Percentiles rank a stretch among this genome's conserved stretches.
These are phyloP conservation scores for Mamestra brassicae DNA, from an alignment of 2,888 invertebrate species.

Conservation along the genomic window DNA sequence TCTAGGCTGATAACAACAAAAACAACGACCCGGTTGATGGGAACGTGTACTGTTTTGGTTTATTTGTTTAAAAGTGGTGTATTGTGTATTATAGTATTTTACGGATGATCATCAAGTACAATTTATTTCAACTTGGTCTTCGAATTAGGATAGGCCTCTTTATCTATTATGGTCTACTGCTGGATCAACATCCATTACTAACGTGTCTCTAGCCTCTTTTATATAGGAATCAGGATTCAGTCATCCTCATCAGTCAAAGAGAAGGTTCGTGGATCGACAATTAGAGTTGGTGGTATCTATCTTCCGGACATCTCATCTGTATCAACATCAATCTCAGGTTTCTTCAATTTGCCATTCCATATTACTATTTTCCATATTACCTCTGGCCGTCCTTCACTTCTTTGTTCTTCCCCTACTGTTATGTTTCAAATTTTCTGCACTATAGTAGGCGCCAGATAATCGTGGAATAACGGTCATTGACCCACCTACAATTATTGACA, in stretches of 20 bases:
- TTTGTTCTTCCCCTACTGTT: not conserved
- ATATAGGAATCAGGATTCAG: not conserved
- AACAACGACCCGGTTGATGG: slow-evolving; percentile 41
- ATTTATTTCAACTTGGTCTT: not conserved
- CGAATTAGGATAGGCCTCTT: not conserved
- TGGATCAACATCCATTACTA: not conserved
- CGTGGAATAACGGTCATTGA: too few relatives aligned
- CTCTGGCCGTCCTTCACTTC: too few relatives aligned
- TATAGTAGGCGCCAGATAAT: too few relatives aligned
- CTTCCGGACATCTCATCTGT: not conserved
- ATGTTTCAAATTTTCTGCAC: not conserved
- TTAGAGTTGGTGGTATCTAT: not conserved
- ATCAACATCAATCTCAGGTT: not conserved
- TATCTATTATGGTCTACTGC: not conserved
- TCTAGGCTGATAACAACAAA: slow-evolving; percentile 61
- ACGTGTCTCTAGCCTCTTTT: not conserved
- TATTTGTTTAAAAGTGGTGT: slow-evolving; percentile 9
- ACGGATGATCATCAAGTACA: not conserved
- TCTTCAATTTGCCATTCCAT: not conserved
- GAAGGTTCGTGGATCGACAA: not conserved
- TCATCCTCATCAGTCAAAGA: not conserved
- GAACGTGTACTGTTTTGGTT: slow-evolving; percentile 21
- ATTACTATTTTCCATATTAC: not conserved
- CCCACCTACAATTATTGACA: too few relatives aligned
- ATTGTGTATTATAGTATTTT: not conserved